Conservation (phyloP, 2,113 vertebrate species). For the Caretta caretta region DNA sequence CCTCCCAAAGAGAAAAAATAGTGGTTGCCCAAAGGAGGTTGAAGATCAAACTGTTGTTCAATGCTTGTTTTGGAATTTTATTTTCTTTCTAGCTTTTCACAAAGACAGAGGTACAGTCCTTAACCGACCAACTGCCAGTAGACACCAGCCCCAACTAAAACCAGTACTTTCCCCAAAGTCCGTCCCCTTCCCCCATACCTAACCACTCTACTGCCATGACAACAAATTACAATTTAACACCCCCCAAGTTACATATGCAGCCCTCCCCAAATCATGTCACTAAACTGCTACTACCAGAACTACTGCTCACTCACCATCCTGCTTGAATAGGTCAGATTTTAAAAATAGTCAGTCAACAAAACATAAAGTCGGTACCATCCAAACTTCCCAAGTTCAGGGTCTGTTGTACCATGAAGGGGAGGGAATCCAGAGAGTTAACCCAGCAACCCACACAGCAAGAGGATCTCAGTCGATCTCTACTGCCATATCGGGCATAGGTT, state of each 20-base stretch:
- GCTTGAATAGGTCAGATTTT: not conserved
- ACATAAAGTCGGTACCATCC: not conserved
- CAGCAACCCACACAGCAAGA: not conserved
- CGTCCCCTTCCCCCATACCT: rapidly evolving
- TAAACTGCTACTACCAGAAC: not conserved
- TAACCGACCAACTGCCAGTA: rapidly evolving
- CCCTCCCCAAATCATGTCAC: not conserved
- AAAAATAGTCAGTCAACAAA: not conserved
- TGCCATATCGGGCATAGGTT: not conserved
- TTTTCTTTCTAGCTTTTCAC: not conserved
- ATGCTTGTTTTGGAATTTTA: not conserved
- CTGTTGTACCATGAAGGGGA: not conserved
- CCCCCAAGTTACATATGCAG: not conserved
- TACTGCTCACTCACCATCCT: not conserved
- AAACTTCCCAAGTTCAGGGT: not conserved
- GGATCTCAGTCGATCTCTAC: not conserved
- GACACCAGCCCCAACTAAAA: not conserved
- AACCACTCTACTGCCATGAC: not conserved
- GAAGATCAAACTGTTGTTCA: rapidly evolving
- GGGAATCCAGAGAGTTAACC: not conserved
- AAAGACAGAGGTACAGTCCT: not conserved
- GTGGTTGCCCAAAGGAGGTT: not conserved
- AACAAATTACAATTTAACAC: not conserved
- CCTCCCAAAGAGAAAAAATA: not conserved
- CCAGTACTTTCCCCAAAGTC: rapidly evolving